A percentile compares a stretch with the other conserved stretches of the same genome.
Conservation (phyloP, 2,797 vertebrate species). For the Chelmon rostratus region DNA sequence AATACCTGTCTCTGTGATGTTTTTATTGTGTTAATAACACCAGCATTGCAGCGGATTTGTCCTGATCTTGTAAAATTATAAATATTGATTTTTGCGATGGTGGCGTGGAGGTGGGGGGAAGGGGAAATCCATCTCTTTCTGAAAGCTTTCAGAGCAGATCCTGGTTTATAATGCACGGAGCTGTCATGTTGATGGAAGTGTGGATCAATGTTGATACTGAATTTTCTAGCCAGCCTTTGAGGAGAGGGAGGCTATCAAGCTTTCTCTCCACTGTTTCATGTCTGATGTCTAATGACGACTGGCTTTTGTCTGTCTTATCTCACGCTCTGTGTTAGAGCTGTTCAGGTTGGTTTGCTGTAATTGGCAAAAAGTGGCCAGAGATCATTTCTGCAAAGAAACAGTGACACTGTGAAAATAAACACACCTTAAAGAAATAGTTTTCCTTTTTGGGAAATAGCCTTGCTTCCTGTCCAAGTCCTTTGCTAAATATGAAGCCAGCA, state of each 20-base stretch:
- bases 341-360: background rate
- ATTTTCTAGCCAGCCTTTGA: conserved; percentile 33
- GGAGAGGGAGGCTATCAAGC: conserved; percentile 28
- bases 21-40: conserved; percentile 88
- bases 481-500: too few relatives aligned
- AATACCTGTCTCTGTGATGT: conserved; percentile 79
- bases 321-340: background rate
- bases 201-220: conserved; percentile 57
- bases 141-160: conserved; percentile 60
- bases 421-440: background rate
- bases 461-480: background rate
- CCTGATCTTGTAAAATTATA: conserved; percentile 87
- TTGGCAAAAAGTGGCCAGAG: background rate
- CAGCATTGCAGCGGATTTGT: conserved; percentile 78
- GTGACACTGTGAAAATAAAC: background rate
- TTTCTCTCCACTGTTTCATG: conserved; percentile 28
- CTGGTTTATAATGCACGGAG: conserved; percentile 61
- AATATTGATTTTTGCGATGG: conserved; percentile 85
- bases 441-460: background rate
- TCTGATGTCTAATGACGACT: background rate
- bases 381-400: background rate
- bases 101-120: conserved; percentile 38
- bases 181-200: conserved; percentile 65
- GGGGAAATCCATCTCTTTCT: conserved; percentile 36
- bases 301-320: conserved; percentile 17